Conservation (phyloP, 1,140 invertebrate species). For the Melitaea cinxia region DNA sequence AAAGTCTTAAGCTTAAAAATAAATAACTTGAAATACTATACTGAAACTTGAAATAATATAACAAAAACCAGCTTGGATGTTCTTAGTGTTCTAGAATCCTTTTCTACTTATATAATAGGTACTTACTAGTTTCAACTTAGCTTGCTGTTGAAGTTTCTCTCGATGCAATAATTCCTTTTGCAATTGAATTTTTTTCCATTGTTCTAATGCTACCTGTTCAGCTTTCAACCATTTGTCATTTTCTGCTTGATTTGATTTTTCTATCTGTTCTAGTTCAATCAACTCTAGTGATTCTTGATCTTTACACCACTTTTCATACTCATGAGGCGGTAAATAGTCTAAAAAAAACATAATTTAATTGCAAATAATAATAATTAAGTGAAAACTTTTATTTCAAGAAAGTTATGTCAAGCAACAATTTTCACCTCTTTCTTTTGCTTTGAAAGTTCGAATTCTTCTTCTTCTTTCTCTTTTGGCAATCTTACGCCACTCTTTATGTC, state of each 20-base stretch:
- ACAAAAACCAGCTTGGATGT: no score
- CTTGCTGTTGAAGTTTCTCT: conserved; percentile 80
- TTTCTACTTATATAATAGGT: no score
- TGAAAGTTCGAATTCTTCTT: conserved; percentile 77
- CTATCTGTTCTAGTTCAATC: conserved; percentile 69
- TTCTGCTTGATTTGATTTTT: conserved; percentile 71
- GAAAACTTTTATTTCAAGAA: no score
- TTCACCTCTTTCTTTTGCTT: conserved; percentile 69
- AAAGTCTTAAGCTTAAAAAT: no score
- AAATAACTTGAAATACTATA: no score
- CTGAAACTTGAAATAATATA: no score
- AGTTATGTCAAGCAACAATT: background rate
- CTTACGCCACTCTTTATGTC: conserved; percentile 84
- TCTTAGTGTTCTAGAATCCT: no score
- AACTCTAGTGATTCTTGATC: conserved; percentile 59
- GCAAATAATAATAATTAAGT: no score
- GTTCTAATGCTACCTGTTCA: conserved; percentile 75
- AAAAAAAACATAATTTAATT: background rate
- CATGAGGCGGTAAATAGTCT: conserved; percentile 28
- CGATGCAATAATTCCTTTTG: conserved; percentile 76
- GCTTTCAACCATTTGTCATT: conserved; percentile 77
- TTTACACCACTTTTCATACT: conserved; percentile 69
- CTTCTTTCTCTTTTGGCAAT: conserved; percentile 84
- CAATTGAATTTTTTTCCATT: conserved; percentile 81
- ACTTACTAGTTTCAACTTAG: conserved; percentile 74